These are phyloP conservation scores for Caenorhabditis inopinata DNA, from an alignment of 1,140 invertebrate genomes.

Conservation along the genomic window DNA sequence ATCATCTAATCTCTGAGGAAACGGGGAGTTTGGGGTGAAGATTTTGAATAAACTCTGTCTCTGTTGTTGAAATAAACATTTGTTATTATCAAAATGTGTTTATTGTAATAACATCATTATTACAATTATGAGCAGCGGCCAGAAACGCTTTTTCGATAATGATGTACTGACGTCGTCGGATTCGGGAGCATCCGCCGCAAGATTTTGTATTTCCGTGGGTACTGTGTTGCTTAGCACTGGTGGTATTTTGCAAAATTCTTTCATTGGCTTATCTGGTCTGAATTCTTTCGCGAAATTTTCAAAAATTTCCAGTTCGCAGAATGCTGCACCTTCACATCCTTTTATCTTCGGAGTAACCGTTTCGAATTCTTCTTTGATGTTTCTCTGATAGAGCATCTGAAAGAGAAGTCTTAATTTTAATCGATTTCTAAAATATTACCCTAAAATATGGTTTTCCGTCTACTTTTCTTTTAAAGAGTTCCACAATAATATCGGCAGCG, in stretches of 20 bases:
- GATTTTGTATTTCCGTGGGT: background rate
- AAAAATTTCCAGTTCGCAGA: background rate
- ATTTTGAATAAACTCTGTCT: too few species aligned
- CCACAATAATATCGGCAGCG: background rate
- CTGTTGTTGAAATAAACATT: constrained; percentile 25
- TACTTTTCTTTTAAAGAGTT: background rate
- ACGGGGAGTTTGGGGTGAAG: too few species aligned
- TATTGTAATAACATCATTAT: background rate
- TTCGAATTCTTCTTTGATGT: background rate
- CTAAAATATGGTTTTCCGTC: background rate
- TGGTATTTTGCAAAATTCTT: background rate
- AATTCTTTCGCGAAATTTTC: background rate
- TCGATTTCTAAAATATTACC: background rate
- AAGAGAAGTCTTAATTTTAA: background rate
- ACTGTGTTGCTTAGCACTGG: background rate
- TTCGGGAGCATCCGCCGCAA: background rate
- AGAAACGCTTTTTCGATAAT: too few species aligned
- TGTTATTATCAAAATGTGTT: background rate
- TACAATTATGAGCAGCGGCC: background rate
- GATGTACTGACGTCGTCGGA: too few species aligned
- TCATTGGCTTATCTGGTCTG: background rate
- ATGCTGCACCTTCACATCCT: background rate
- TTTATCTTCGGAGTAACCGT: background rate
- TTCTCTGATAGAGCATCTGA: background rate
- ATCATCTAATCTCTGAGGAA: too few species aligned